A percentile compares a stretch with the other conserved stretches of the same genome.
These are phyloP conservation scores for Scytalopus superciliaris DNA, from an alignment of 2,113 vertebrate species.

Conservation along the genomic window DNA sequence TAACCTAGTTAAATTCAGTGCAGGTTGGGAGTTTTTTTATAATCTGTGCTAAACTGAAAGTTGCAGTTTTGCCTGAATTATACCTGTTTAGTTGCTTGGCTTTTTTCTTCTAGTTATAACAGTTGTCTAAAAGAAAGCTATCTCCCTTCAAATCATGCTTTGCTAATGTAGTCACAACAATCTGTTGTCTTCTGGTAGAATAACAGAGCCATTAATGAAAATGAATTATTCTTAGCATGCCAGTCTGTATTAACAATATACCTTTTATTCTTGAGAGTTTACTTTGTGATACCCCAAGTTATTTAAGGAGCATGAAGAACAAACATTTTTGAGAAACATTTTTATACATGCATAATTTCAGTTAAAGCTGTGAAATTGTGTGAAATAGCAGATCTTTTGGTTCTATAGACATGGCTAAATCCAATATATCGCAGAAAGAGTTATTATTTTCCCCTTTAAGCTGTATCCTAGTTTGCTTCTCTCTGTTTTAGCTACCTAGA, in stretches of 20 bases:
- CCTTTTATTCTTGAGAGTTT: background rate
- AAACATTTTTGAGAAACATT: background rate
- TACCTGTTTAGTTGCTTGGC: accelerated
- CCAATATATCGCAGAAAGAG: background rate
- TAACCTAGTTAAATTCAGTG: background rate
- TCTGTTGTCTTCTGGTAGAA: background rate
- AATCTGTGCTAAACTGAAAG: background rate
- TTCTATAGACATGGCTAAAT: background rate
- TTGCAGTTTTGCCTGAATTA: background rate
- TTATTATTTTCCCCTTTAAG: background rate
- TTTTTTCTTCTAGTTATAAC: background rate
- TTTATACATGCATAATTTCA: background rate
- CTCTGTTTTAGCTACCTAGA: background rate
- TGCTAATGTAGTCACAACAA: background rate
- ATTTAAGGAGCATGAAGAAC: background rate
- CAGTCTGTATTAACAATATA: background rate
- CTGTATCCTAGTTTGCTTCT: background rate
- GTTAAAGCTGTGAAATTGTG: background rate
- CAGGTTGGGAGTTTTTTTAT: background rate
- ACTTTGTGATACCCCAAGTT: background rate
- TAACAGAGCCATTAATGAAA: background rate
- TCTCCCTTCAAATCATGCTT: background rate
- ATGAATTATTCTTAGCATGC: background rate
- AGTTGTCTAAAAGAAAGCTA: background rate
- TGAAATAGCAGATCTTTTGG: background rate